Evolutionary conservation across 2,888 invertebrate genomes (phyloP), one percentile per base, ranked within the genome.

Genomic region (Oscheius sp.): DNA sequence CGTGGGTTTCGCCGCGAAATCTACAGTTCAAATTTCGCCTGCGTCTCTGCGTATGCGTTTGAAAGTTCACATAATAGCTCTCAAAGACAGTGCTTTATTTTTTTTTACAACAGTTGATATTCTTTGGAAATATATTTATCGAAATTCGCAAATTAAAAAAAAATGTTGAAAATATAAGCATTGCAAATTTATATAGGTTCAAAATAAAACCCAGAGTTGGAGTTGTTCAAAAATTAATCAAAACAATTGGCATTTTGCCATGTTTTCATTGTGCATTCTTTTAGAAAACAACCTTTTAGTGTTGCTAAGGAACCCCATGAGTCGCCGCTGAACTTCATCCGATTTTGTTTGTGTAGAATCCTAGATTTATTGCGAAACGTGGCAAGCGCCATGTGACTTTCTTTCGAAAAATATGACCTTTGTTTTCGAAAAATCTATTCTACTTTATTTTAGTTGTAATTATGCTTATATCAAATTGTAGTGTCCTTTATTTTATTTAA

Each of bases 341-440:
- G 18, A n/a, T 13, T 49, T 16, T 18, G 49, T 49, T 49, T 35
- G 49, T 13, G 21, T n/a, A 58, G 1, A 58, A 58, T 25, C 29
- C 12, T 29, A 29, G 16, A 29, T 55, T 21, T 23, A 21, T 58
- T 58, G 58, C 58, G 58, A 58, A 58, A 58, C 58, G 58, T 58
- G 58, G 58, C 58, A 58, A 27, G n/a, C n/a, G 12, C 12, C 58
- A 29, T 58, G 58, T 58, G 58, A 58, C 27, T 58, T 12, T 27
- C 25, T 58, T 58, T 58, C 29, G 29, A 29, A 27, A 27, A 25
- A 9, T 58, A 49, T 7, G 16, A 1, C 27, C 27, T 35, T 12
- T 66, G 9, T 49, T 27, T 49, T 66, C 21, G n/a, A n/a, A n/a
- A n/a, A n/a, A n/a, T n/a, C n/a, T n/a, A n/a, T 35, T 35, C 5